Evolutionary conservation across 2,888 invertebrate species (phyloP), one percentile per base, ranked within the genome.

Genomic region (Dryococelus australis): DNA sequence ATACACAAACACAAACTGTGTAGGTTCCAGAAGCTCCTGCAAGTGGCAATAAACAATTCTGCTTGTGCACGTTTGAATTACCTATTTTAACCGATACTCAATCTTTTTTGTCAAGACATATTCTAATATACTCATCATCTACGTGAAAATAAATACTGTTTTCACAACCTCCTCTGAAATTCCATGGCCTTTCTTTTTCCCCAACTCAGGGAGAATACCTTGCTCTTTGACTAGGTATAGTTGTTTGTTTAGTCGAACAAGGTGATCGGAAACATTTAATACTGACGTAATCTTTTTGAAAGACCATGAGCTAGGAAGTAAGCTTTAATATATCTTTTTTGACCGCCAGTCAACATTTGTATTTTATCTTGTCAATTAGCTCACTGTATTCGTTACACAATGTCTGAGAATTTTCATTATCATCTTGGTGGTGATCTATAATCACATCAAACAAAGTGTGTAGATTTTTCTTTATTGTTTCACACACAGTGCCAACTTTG

Each of bases 11-110:
- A 80, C 79, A 79, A 24, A 79, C 79, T 79, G 79, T 79, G 79
- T 79, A 24, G 27, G 80, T n/a, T 28, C 80, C 24, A 80, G 80
- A 5, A 80, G 80, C 80, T 80, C n/a, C 80, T 80, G 80, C 80
- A 80, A 80, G 10, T 26, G n/a, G 80, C 80, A 80, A 4, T 80
- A 24, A 80, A 80, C 26, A 26, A 3, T 80, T 80, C n/a, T 80
- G 5, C 80, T 27, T 80, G 16, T 80, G 80, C 10, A 80, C 26
- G 3, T 80, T 24, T 27, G 24, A 80, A 80, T 80, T 6, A n/a
- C 28, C 80, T 80, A 80, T 80, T 80, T n/a, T 80, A 80, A 80
- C 27, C 12, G 80, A 20, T n/a, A 80, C 5, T n/a, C n/a, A 80
- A 80, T 80, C 80, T 80, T n/a, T 80, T 80, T n/a, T 3, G 2